Base-by-base conservation (phyloP, 2,888 invertebrate genomes). In the Dromius quadrimaculatus region DNA sequence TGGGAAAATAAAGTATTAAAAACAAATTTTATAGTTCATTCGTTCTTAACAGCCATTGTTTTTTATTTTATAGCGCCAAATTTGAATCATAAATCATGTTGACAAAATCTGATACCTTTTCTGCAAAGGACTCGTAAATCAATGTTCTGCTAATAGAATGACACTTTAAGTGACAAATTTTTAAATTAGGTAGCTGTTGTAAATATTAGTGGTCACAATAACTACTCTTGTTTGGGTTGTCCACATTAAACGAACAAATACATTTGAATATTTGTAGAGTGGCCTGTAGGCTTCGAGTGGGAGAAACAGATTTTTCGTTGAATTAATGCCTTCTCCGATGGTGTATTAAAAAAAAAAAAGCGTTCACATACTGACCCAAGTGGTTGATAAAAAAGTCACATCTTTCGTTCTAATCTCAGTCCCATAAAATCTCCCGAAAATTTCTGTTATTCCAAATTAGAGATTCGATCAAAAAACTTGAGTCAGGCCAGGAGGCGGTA, bases 371-470 rank as follows among this genome's bases (percentile, higher is more conserved):
- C 13, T 43, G 43, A 5, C 19, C 43, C 15, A 15, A 15, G 20
- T 11, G 22, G 34, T 20, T 61, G 61, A 45, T 36, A 62, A 64
- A 50, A 64, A 19, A 47, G n/a, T 11, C 41, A 62, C 47, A 64
- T 64, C 64, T 64, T 20, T 34, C 47, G 64, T 64, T 64, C 50
- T 41, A 64, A 64, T 64, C 64, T 64, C 22, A 36, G 19, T 64
- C 64, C 28, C 50, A 64, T 64, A 64, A 47, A 64, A 50, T 64
- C 50, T 36, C 64, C 32, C 28, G 47, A 50, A 64, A 63, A 64
- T 64, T 64, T 64, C 64, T 64, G 64, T 64, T 64, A 64, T 64
- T 64, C 36, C 64, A 64, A 64, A 64, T 64, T 64, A 64, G 64
- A 64, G 64, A 64, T 64, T 64, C 64, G 64, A 64, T 64, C 64